Conservation (phyloP, 1,140 invertebrate genomes). For the Zophobas morio region DNA sequence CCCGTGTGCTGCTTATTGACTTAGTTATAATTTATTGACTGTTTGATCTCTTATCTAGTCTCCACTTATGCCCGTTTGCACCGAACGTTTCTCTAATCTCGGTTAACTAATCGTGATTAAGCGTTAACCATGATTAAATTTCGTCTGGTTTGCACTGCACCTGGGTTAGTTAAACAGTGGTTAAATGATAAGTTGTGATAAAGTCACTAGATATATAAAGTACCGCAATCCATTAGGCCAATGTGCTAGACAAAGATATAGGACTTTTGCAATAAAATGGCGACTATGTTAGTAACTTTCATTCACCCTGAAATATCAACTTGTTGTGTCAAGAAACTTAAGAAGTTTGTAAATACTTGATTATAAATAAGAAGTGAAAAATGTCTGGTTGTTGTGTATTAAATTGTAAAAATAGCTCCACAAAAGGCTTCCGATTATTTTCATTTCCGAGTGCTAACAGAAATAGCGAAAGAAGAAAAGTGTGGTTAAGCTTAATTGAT, state of each 20-base stretch:
- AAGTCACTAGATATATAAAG: slow-evolving; percentile 5
- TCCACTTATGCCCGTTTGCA: no score
- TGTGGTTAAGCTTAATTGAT: neutral
- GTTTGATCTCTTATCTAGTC: no score
- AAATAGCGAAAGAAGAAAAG: neutral
- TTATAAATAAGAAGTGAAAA: neutral
- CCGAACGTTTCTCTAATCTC: no score
- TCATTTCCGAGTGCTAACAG: neutral
- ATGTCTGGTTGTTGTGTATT: neutral
- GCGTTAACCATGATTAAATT: no score
- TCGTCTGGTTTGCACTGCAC: no score
- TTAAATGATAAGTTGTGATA: neutral
- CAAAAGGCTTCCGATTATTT: neutral
- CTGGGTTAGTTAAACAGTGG: no score
- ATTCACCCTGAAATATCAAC: neutral
- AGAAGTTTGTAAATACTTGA: neutral
- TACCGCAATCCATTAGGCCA: slow-evolving; percentile 15
- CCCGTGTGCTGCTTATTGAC: no score
- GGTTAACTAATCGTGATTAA: no score
- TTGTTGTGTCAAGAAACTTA: no score
- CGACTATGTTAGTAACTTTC: slow-evolving; percentile 8
- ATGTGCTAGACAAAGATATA: slow-evolving; percentile 15
- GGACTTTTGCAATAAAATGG: slow-evolving; percentile 1
- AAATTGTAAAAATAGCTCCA: neutral
- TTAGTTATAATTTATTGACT: no score